A percentile compares a stretch with the other conserved stretches of the same genome.
These are phyloP conservation scores for Ischnus inquisitorius DNA, from an alignment of 2,888 invertebrate species.

Conservation along the genomic window DNA sequence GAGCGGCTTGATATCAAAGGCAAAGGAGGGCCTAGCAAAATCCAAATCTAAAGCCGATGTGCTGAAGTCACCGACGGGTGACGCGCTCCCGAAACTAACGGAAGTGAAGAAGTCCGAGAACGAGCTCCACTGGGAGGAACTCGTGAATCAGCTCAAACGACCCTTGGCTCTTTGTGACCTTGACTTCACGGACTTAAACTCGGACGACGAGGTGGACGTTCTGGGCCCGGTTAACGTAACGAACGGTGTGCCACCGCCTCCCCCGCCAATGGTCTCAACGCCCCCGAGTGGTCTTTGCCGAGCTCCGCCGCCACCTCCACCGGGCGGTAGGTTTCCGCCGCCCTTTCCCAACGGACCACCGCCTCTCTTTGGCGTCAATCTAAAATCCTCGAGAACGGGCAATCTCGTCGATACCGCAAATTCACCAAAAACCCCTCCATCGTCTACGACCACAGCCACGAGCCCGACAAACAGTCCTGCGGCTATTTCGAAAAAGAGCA, in stretches of 20 bases:
- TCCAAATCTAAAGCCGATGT: constrained; percentile 94
- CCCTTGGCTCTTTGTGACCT: constrained; percentile 96
- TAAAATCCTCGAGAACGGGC: constrained; percentile 76
- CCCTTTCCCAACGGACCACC: constrained; percentile 85
- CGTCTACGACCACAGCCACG: constrained; percentile 77
- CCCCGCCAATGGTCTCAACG: constrained; percentile 91
- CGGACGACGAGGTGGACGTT: constrained; percentile 95
- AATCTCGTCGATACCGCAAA: constrained; percentile 60
- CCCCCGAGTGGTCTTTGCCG: constrained; percentile 86
- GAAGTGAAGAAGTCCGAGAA: constrained; percentile 96
- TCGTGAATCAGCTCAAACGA: constrained; percentile 91
- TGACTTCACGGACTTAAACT: constrained; percentile 97
- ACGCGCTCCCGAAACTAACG: constrained; percentile 88
- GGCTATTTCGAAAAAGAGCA: constrained; percentile 92
- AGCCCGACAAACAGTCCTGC: constrained; percentile 73
- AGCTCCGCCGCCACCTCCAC: constrained; percentile 86
- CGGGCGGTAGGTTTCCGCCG: constrained; percentile 79
- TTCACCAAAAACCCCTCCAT: constrained; percentile 80
- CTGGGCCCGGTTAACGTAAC: constrained; percentile 89
- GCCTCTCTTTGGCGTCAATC: constrained; percentile 83
- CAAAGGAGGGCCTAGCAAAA: constrained; percentile 96
- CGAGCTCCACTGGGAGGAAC: constrained; percentile 98
- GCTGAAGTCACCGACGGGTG: constrained; percentile 90
- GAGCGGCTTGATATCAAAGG: constrained; percentile 96
- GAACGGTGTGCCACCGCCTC: constrained; percentile 91